Evolutionary conservation across 2,888 invertebrate genomes (phyloP), one percentile per base, ranked within the genome.

Genomic region (Ophion obscuratus): DNA sequence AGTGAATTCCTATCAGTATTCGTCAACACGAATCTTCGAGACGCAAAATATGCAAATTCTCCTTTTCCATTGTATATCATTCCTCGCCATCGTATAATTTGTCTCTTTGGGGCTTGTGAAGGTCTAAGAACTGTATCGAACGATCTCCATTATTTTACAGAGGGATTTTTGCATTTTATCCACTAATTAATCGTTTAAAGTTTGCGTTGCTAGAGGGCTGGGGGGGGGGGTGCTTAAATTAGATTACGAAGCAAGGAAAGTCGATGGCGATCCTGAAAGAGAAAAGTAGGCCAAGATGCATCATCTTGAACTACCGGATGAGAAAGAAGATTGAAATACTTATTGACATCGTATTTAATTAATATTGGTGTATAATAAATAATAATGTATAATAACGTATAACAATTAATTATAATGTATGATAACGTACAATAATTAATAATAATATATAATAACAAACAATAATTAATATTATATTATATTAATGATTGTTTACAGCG

Each of bases 1-100:
- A 11, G 44, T 11, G 77, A 68, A 76, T 53, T 24, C 57, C 44
- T 80, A 75, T 83, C 78, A 83, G 83, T 78, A 83, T 78, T 83
- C 83, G 66, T 73, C 62, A 36, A 61, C 59, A 67, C 61, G 67
- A 73, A 59, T 27, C 40, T 70, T 61, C 53, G 84, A 75, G 62
- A 75, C 59, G 70, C 53, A 74, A 70, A 71, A 73, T 47, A 80
- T 75, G 74, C 75, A 80, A 84, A 80, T 84, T 84, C 6, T 40
- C 59, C 74, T 70, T 44, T 64, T 70, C 75, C 75, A 78, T 83
- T 80, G 80, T 75, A 79, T 78, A 53, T 36, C 70, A 74, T 83
- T 74, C 61, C 44, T 75, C 44, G 70, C 47, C 77, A 57, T 6
- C 53, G 40, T 57, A 67, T 57, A 77, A 77, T 77, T 67, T 36